These are phyloP conservation scores for Parapristionchus giblindavisi DNA, from an alignment of 2,888 invertebrate species.

Conservation along the genomic window DNA sequence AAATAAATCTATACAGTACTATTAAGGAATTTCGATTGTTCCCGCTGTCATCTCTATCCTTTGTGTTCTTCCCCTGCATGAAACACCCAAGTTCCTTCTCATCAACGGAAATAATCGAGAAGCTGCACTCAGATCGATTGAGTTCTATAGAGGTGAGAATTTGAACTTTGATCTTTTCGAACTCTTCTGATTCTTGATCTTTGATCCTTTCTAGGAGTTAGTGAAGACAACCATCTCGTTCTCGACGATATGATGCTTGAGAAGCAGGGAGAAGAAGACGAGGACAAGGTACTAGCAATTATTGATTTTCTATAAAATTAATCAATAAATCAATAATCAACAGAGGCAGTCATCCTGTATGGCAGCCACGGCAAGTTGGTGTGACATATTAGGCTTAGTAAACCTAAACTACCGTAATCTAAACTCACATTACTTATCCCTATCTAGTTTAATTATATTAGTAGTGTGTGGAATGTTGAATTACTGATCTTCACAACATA, in stretches of 20 bases:
- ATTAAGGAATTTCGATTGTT: conserved; percentile 44
- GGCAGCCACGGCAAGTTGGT: conserved; percentile 29
- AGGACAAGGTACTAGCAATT: conserved; percentile 8
- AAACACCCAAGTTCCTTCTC: conserved; percentile 56
- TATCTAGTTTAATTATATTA: neutral
- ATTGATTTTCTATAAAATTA: neutral
- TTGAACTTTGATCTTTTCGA: neutral
- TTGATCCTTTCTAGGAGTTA: conserved; percentile 31
- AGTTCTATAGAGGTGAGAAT: conserved; percentile 51
- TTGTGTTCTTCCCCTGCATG: conserved; percentile 54
- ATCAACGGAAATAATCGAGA: conserved; percentile 46
- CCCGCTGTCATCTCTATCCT: conserved; percentile 53
- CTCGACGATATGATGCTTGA: conserved; percentile 55
- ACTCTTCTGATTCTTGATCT: neutral
- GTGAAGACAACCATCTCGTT: conserved; percentile 38
- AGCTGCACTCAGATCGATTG: conserved; percentile 45
- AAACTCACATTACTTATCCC: neutral
- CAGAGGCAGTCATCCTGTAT: neutral
- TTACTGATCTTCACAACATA: neutral
- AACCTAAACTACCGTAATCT: conserved; percentile 13
- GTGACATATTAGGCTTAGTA: too few relatives aligned
- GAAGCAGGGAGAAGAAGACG: neutral
- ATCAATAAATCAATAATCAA: neutral
- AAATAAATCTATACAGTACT: neutral
- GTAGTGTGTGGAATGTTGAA: conserved; percentile 16